These are phyloP conservation scores for Rynchops niger DNA, from an alignment of 2,113 vertebrate genomes.

Conservation along the genomic window DNA sequence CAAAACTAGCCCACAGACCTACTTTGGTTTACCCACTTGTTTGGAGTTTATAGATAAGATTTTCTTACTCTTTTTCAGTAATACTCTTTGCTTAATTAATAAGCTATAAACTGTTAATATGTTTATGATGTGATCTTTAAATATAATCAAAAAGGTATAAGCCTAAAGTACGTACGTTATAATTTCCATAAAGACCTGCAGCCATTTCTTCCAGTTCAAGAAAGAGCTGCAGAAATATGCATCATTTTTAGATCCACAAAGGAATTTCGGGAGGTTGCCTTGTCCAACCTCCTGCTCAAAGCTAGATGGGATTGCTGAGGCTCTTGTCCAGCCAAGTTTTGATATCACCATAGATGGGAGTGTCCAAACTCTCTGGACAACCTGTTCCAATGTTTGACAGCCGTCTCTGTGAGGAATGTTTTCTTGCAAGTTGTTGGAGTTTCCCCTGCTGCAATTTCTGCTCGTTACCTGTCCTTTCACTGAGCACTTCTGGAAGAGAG, in stretches of 20 bases:
- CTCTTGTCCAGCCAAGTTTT: background rate
- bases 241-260: background rate
- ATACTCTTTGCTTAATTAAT: background rate
- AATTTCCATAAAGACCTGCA: background rate
- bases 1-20: background rate
- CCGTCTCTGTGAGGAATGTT: background rate
- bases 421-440: background rate
- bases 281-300: background rate
- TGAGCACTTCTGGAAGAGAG: background rate
- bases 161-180: background rate
- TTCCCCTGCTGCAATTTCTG: background rate
- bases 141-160: background rate
- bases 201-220: background rate
- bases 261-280: background rate
- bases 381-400: background rate
- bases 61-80: background rate
- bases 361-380: background rate
- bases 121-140: background rate
- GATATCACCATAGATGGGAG: background rate
- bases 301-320: background rate
- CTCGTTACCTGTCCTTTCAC: background rate
- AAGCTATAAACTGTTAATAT: background rate
- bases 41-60: background rate
- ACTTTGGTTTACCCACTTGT: background rate
- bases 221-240: background rate